Evolutionary conservation across 2,888 invertebrate species (phyloP).

Genomic region (Philhelius pedissequus): DNA sequence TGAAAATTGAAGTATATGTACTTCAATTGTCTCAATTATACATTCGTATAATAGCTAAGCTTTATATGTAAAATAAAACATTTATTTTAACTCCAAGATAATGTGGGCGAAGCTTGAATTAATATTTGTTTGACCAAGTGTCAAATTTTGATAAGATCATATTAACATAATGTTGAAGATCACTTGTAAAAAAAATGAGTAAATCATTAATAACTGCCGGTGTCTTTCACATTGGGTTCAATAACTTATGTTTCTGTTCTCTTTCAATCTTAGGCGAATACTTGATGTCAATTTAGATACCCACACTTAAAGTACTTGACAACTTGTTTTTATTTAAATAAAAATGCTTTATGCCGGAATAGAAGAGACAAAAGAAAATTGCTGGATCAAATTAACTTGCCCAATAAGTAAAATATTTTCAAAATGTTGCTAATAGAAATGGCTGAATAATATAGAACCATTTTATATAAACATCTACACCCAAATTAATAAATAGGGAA

Average conservation of each 20-base stretch:
- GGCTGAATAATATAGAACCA: too few relatives aligned
- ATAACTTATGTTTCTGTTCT: not conserved
- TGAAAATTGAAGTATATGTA: too few relatives aligned
- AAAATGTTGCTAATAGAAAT: too few relatives aligned
- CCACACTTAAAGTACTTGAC: not conserved
- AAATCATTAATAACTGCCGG: not conserved
- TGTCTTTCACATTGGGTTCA: not conserved
- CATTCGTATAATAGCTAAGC: not conserved
- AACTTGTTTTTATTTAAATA: too few relatives aligned
- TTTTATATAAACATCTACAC: too few relatives aligned
- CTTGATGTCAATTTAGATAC: not conserved
- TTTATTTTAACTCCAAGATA: not conserved
- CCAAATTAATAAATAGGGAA: too few relatives aligned
- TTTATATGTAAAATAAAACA: not conserved
- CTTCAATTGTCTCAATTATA: constrained; percentile 29
- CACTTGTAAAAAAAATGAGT: not conserved
- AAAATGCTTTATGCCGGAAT: too few relatives aligned
- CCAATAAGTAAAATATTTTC: too few relatives aligned
- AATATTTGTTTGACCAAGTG: not conserved
- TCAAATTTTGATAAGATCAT: not conserved
- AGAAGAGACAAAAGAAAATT: too few relatives aligned
- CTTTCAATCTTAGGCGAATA: not conserved
- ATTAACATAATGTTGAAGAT: not conserved
- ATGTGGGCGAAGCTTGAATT: constrained; percentile 1
- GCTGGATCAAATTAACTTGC: too few relatives aligned